Evolutionary conservation across 2,113 vertebrate species (phyloP).

Genomic region (Oreocharis arfaki): DNA sequence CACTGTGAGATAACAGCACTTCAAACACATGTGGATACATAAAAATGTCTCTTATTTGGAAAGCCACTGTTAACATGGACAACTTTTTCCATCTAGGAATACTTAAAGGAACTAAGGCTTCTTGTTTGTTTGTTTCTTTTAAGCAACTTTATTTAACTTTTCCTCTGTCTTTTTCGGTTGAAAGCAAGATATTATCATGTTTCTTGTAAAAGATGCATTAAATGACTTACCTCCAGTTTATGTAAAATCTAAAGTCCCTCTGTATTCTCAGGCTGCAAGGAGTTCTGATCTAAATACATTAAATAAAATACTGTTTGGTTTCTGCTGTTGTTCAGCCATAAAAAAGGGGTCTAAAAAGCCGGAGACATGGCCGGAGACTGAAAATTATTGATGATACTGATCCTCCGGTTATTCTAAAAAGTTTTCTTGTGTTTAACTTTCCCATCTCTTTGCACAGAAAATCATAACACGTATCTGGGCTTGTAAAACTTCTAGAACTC

Average conservation of each 20-base stretch:
- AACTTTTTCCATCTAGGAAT: not conserved
- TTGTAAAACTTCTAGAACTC: conserved; percentile 44
- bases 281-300: not conserved
- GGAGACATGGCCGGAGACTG: not conserved
- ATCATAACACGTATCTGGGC: conserved; percentile 12
- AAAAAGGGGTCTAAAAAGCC: not conserved
- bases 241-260: not conserved
- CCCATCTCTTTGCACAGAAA: conserved; percentile 4
- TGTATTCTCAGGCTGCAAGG: not conserved
- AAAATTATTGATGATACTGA: conserved; percentile 14
- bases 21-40: not conserved
- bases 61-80: not conserved
- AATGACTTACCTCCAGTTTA: not conserved
- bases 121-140: not conserved
- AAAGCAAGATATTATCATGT: not conserved
- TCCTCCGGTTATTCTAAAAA: not conserved
- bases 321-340: not conserved
- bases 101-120: not conserved
- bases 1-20: not conserved
- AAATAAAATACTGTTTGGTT: not conserved
- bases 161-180: not conserved
- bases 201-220: not conserved
- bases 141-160: not conserved
- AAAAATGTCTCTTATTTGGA: not conserved
- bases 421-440: conserved; percentile 36